Evolutionary conservation across 2,113 vertebrate genomes (phyloP), one percentile per base, ranked within the genome.

Genomic region (Onychorhynchus coronatus): DNA sequence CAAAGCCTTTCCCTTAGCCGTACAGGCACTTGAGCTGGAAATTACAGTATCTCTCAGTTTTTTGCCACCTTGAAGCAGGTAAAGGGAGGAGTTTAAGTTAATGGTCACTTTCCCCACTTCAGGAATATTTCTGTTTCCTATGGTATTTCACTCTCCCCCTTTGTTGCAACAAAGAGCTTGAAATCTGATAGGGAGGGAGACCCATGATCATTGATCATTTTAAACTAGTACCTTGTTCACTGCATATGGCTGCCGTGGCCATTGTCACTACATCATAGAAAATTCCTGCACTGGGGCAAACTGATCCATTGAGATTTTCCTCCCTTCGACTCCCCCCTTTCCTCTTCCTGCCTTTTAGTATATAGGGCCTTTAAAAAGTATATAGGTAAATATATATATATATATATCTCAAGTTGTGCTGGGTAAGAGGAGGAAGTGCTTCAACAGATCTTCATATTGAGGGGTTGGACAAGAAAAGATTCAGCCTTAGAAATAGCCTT

Each of bases 401-500:
- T 59, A 84, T 55, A 30, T 91, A 75, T 91, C 24, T 93, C 66
- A 93, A 89, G 78, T 88, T 85, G 58, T 92, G 66, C 84, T 94
- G 92, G 91, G 77, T 93, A 85, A 89, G 73, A 90, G 78, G 59
- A 95, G 89, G 85, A 96, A 50, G 63, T 88, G 68, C 88, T 88
- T 93, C 86, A 86, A 80, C 56, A 94, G 61, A 93, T 66, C 68
- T 89, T 91, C 4, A 8, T 46, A 52, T 66, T 71, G 66, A 93
- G 53, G 19, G 84, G 67, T 70, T 82, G 74, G 55, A 86, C 73
- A 80, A 82, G 65, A 56, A 85, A 80, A 71, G 88, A 85, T 93
- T 93, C 88, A 97, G 95, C 95, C 96, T 94, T 95, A 96, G 96
- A 96, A 96, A 94, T 12, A 97, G 96, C 96, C 97, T 97, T 97